Conservation (phyloP, 1,140 invertebrate genomes). For the Sesamia nonagrioides region DNA sequence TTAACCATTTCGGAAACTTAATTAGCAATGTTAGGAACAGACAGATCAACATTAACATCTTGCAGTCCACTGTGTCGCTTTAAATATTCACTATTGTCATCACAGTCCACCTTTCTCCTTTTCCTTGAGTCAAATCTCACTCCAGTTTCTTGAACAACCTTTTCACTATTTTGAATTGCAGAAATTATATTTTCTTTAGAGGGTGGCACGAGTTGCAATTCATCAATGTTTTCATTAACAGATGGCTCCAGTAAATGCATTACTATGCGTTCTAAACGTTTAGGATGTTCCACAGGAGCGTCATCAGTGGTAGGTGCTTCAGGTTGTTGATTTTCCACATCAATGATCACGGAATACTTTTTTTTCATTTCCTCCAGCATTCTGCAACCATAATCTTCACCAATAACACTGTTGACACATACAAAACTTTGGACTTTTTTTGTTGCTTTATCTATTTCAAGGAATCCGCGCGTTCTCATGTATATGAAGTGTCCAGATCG, state of each 20-base stretch:
- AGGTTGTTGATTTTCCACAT: conserved; percentile 77
- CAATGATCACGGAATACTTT: conserved; percentile 91
- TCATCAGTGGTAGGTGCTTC: conserved; percentile 77
- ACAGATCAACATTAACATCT: conserved; percentile 53
- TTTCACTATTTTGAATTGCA: conserved; percentile 83
- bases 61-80: conserved; percentile 71
- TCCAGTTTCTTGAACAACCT: conserved; percentile 79
- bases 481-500: conserved; percentile 94
- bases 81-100: conserved; percentile 70
- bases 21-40: conserved; percentile 56
- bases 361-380: conserved; percentile 93
- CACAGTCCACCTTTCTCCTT: conserved; percentile 73
- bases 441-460: conserved; percentile 92
- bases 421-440: conserved; percentile 94
- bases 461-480: conserved; percentile 93
- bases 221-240: conserved; percentile 78
- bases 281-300: conserved; percentile 90
- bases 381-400: conserved; percentile 91
- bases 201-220: conserved; percentile 78
- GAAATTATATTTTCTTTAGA: conserved; percentile 82
- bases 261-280: conserved; percentile 90
- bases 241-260: conserved; percentile 90
- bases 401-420: conserved; percentile 94
- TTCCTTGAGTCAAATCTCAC: conserved; percentile 80
- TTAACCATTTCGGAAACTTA: conserved; percentile 42